Evolutionary conservation across 2,888 invertebrate genomes (phyloP).

Genomic region (Drepana falcataria): DNA sequence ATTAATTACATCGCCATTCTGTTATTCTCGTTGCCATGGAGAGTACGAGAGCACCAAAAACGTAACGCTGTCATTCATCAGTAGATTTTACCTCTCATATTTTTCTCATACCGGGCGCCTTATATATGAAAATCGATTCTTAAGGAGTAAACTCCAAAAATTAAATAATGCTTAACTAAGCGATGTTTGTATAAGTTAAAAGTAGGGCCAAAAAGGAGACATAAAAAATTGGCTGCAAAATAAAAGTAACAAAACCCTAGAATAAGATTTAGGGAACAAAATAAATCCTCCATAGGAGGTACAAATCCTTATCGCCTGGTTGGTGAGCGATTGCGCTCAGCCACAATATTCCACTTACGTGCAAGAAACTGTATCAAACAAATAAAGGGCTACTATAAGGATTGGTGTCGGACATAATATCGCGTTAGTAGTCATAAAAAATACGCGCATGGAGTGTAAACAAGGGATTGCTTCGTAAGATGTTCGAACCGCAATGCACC

Average conservation of each 20-base stretch:
- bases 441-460: constrained; percentile 65
- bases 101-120: too few species aligned
- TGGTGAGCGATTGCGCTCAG: constrained; percentile 32
- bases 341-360: constrained; percentile 50
- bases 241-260: neutral
- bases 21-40: too few species aligned
- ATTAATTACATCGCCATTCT: too few species aligned
- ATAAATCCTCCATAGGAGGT: constrained; percentile 22
- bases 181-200: too few species aligned
- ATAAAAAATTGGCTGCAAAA: neutral
- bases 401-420: constrained; percentile 56
- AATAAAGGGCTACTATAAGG: constrained; percentile 60
- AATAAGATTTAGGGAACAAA: constrained; percentile 5
- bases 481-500: constrained; percentile 72
- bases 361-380: constrained; percentile 62
- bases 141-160: too few species aligned
- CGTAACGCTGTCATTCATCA: too few species aligned
- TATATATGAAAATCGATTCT: too few species aligned
- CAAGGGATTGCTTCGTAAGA: constrained; percentile 59
- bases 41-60: too few species aligned
- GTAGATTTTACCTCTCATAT: too few species aligned
- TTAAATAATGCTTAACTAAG: too few species aligned
- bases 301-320: constrained; percentile 24
- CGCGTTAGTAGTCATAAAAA: constrained; percentile 69
- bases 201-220: neutral